Conservation (phyloP, 2,888 invertebrate species). For the Zootermopsis nevadensis region DNA sequence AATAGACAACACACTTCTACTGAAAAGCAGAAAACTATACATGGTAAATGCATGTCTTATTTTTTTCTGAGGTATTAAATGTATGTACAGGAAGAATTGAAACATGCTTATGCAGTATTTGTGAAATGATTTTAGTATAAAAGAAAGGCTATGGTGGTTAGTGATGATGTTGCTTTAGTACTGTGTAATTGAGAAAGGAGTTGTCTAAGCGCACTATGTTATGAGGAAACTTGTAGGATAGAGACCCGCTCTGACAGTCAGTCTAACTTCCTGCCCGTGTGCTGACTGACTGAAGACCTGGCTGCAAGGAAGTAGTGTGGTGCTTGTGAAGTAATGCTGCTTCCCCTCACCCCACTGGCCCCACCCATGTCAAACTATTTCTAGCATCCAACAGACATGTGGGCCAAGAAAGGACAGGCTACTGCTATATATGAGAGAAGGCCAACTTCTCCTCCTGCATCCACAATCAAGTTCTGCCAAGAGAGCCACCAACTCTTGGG, state of each 20-base stretch:
- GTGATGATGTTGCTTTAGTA: background rate
- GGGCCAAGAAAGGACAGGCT: slow-evolving; percentile 70
- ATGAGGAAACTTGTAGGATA: slow-evolving; percentile 20
- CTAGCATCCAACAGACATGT: slow-evolving; percentile 60
- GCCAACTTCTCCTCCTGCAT: slow-evolving; percentile 40
- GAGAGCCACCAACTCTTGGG: slow-evolving; percentile 18
- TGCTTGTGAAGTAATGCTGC: slow-evolving; percentile 37
- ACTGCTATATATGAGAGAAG: slow-evolving; percentile 16
- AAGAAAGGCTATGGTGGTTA: background rate
- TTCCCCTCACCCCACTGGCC: slow-evolving; percentile 49
- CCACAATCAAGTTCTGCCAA: slow-evolving; percentile 45
- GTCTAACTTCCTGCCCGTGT: slow-evolving; percentile 13
- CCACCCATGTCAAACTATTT: slow-evolving; percentile 53
- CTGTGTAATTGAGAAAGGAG: background rate
- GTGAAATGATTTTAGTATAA: slow-evolving; percentile 22
- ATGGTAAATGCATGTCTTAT: slow-evolving; percentile 26
- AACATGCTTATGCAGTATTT: slow-evolving; percentile 14
- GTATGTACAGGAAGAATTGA: background rate
- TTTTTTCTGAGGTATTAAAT: slow-evolving; percentile 15
- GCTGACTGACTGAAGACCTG: slow-evolving; percentile 47
- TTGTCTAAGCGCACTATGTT: slow-evolving; percentile 21
- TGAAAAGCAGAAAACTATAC: slow-evolving; percentile 15
- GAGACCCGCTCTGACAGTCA: slow-evolving; percentile 19
- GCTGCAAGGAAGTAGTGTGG: slow-evolving; percentile 25
- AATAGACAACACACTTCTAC: slow-evolving; percentile 37